Base-by-base conservation (phyloP, 2,113 vertebrate species). In the Tiliqua scincoides region DNA sequence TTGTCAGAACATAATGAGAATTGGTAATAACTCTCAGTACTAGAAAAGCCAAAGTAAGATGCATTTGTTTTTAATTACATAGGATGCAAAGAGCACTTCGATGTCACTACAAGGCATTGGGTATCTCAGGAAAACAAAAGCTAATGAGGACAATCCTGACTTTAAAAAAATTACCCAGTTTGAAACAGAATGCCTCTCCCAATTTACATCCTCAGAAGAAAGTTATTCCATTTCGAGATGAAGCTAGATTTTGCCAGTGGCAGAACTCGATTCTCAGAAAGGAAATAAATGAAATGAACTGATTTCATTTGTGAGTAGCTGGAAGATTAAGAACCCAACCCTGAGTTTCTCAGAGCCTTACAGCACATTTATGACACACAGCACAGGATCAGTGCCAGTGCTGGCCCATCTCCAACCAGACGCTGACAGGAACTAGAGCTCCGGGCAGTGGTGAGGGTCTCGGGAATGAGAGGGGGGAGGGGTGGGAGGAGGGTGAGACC, bases 171-270 rank as follows among this genome's bases (percentile, higher is more conserved):
- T n/a, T n/a, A n/a, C 4, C 4, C 43, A 48, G 8, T 48, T 48
- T 87, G 67, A 52, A 40, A 18, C 3, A 6, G 7, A 87, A 82
- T 79, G 35, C 32, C 82, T 85, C 88, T 10, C 65, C 30, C 30
- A 84, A n/a, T 79, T 76, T 82, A 32, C 23, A 85, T 73, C 32
- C 6, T 84, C 35, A 43, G 54, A 78, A 35, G 88, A 40, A 87
- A 23, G 32, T 23, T 65, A 48, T 1, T 57, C 17, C 17, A 57
- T 5, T 63, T 74, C 72, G 81, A 89, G 83, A 2, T 52, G 0
- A 18, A 30, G 70, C 40, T 83, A 83, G 76, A 88, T 91, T 90
- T n/a, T 94, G n/a, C 35, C 83, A 14, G 54, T 48, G 83, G 35
- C 88, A 89, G 82, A 8, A 48, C 83, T 83, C 67, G 70, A 0